Evolutionary conservation across 1,140 invertebrate species (phyloP).

Genomic region (Drosophila punjabiensis): DNA sequence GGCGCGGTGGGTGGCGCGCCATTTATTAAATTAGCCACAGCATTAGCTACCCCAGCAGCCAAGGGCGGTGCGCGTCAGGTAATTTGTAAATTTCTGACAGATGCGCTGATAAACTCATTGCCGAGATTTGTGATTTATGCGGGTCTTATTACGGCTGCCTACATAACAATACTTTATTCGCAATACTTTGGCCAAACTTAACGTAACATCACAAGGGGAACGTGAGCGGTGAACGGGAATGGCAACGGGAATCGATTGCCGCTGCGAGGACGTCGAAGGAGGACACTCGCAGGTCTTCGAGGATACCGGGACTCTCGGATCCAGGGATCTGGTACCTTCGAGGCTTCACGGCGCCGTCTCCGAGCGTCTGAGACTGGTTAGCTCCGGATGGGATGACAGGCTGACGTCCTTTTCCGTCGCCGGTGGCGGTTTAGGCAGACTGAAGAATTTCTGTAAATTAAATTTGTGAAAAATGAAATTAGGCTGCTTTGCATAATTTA

Average conservation of each 20-base stretch:
- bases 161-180: conserved; percentile 80
- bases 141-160: conserved; percentile 69
- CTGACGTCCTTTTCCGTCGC: conserved; percentile 45
- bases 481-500: conserved; percentile 83
- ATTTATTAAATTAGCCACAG: conserved; percentile 84
- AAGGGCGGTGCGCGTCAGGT: conserved; percentile 58
- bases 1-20: conserved; percentile 36
- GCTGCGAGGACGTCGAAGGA: conserved; percentile 4
- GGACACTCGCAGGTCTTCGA: conserved; percentile 14
- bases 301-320: conserved; percentile 9
- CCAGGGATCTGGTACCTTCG: conserved; percentile 26
- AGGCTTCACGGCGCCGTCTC: conserved; percentile 46
- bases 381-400: conserved; percentile 58
- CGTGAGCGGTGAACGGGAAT: conserved; percentile 30
- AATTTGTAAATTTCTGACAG: conserved; percentile 84
- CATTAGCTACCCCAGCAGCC: conserved; percentile 45
- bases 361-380: conserved; percentile 71
- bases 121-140: conserved; percentile 72
- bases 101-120: conserved; percentile 83
- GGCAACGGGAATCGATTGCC: conserved; percentile 45
- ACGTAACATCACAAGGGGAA: conserved; percentile 71
- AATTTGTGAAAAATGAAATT: conserved; percentile 82
- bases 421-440: conserved; percentile 77
- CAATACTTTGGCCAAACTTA: conserved; percentile 79
- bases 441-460: conserved; percentile 85